Percentiles rank a stretch among this genome's conserved stretches.
Evolutionary conservation across 2,797 vertebrate genomes (phyloP).

Genomic region (Anguilla anguilla): DNA sequence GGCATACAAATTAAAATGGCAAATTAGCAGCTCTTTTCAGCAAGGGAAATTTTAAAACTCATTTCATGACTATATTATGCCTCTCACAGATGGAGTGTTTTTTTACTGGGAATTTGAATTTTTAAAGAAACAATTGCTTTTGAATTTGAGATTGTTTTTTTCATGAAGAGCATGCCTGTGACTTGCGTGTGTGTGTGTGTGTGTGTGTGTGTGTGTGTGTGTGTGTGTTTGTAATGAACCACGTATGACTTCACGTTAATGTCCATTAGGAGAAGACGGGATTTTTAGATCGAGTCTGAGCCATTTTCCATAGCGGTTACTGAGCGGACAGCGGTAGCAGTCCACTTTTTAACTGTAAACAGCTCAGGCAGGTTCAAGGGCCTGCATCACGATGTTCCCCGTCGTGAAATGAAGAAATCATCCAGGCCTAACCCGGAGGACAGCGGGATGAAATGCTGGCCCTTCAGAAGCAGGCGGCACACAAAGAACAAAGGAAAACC

Average conservation of each 20-base stretch:
- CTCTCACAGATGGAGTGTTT: slow-evolving; percentile 47
- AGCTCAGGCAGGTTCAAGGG: neutral
- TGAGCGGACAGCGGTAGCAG: neutral
- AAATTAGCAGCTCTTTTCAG: slow-evolving; percentile 48
- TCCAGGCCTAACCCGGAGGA: neutral
- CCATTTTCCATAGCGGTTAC: neutral
- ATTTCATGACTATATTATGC: slow-evolving; percentile 49
- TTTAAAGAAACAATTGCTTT: slow-evolving; percentile 45
- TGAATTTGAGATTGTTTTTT: slow-evolving; percentile 43
- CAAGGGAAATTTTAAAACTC: slow-evolving; percentile 37
- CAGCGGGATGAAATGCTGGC: neutral
- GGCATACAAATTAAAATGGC: slow-evolving; percentile 35
- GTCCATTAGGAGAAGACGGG: neutral
- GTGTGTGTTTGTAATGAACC: neutral
- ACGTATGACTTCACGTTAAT: neutral
- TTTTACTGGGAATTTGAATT: slow-evolving; percentile 40
- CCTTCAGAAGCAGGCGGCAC: neutral
- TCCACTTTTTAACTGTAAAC: neutral
- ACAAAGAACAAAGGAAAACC: neutral
- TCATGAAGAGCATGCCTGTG: slow-evolving; percentile 38
- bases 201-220: neutral
- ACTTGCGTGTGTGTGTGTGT: neutral
- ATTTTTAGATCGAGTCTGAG: slow-evolving; percentile 11
- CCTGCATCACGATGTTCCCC: neutral
- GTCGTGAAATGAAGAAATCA: slow-evolving; percentile 1